Percentiles rank a stretch among this genome's conserved stretches.
These are phyloP conservation scores for Protobothrops mucrosquamatus DNA, from an alignment of 2,113 vertebrate genomes.

Conservation along the genomic window DNA sequence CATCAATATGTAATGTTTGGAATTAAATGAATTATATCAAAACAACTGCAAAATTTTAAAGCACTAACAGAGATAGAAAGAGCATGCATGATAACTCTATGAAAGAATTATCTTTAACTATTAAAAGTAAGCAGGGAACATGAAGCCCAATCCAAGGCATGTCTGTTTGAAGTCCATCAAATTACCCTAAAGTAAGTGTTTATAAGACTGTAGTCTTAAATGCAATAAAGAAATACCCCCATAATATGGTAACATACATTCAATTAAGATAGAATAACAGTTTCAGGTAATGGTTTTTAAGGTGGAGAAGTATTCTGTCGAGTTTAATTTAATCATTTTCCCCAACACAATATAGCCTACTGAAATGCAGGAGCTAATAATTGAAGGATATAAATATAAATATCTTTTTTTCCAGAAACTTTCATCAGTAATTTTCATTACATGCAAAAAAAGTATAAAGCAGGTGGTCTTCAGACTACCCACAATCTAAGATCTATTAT, in stretches of 20 bases:
- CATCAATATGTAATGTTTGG: not conserved
- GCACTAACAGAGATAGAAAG: not conserved
- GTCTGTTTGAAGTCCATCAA: not conserved
- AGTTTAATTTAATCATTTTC: not conserved
- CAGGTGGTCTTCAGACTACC: not conserved
- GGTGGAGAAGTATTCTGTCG: not conserved
- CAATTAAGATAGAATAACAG: not conserved
- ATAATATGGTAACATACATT: not conserved
- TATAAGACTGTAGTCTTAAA: not conserved
- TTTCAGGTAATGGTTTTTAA: not conserved
- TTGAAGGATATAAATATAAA: not conserved
- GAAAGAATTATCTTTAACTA: not conserved
- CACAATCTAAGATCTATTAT: not conserved
- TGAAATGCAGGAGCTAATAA: not conserved
- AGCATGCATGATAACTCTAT: not conserved
- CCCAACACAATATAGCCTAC: not conserved
- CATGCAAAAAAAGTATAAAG: not conserved
- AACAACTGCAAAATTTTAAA: not conserved
- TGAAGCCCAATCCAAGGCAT: not conserved
- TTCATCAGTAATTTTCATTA: not conserved
- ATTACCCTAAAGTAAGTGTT: not conserved
- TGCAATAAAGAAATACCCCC: not conserved
- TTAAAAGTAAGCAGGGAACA: not conserved
- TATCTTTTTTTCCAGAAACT: not conserved
- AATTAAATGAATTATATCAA: slow-evolving; percentile 9